Conservation (phyloP, 2,113 vertebrate species). For the Brienomyrus longianalis region DNA sequence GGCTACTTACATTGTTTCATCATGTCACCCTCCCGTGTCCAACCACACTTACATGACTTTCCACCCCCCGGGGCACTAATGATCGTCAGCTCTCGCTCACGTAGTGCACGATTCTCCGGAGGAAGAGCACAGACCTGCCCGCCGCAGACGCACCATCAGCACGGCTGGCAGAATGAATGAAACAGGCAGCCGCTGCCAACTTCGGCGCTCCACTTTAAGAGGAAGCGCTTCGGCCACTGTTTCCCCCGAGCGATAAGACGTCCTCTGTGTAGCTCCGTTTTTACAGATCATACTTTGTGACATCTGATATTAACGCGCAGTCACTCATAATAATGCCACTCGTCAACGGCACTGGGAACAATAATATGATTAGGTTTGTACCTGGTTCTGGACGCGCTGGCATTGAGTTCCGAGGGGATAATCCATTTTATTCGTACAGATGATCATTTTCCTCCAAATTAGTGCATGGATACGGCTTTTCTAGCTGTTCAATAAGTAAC, state of each 20-base stretch:
- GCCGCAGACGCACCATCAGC: neutral
- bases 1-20: neutral
- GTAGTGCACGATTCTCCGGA: neutral
- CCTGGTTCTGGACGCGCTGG: slow-evolving; percentile 73
- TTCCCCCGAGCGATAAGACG: neutral
- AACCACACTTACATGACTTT: neutral
- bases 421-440: slow-evolving; percentile 73
- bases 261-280: neutral
- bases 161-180: slow-evolving; percentile 16
- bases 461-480: slow-evolving; percentile 57
- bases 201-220: neutral
- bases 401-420: slow-evolving; percentile 67
- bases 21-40: neutral
- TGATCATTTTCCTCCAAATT: slow-evolving; percentile 69
- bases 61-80: neutral
- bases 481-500: slow-evolving; percentile 47
- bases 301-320: neutral
- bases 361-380: slow-evolving; percentile 21
- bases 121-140: neutral
- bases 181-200: neutral
- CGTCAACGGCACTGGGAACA: neutral
- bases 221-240: neutral
- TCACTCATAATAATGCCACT: neutral
- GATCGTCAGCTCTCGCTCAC: neutral
- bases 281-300: neutral